These are phyloP conservation scores for Ciconia nigra DNA, from an alignment of 2,797 vertebrate genomes.

Conservation along the genomic window DNA sequence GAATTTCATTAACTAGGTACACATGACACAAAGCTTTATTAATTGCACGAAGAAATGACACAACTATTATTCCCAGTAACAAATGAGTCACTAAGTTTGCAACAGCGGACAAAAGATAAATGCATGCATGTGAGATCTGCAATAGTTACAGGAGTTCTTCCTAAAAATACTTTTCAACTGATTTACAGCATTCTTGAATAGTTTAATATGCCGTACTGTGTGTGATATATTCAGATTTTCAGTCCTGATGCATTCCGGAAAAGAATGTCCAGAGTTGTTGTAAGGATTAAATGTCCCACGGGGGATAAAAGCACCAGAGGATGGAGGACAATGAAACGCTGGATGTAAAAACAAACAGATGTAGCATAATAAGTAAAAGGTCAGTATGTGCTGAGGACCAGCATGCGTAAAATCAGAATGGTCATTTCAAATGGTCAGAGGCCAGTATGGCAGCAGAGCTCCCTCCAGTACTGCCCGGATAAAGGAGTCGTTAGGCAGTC, in stretches of 20 bases:
- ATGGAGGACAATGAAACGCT: constrained; percentile 7
- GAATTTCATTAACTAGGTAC: constrained; percentile 42
- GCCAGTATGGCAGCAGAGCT: not conserved
- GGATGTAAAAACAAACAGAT: constrained; percentile 27
- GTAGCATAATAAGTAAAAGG: not conserved
- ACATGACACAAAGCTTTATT: constrained; percentile 25
- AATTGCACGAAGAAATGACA: not conserved
- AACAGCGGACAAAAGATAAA: not conserved
- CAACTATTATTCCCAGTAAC: constrained; percentile 28
- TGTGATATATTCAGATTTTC: not conserved
- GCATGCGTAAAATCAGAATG: not conserved
- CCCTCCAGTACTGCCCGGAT: not conserved
- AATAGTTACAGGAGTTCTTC: not conserved
- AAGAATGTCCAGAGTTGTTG: constrained; percentile 16
- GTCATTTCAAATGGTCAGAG: not conserved
- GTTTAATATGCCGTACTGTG: not conserved
- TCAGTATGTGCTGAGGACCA: constrained; percentile 10
- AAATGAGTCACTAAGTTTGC: constrained; percentile 43
- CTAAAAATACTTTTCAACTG: constrained; percentile 32
- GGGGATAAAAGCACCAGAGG: not conserved
- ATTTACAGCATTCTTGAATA: constrained; percentile 6
- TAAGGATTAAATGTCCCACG: not conserved
- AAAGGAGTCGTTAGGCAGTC: not conserved
- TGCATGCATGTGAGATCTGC: not conserved
- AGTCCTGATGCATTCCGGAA: not conserved